Evolutionary conservation across 2,888 invertebrate genomes (phyloP), one percentile per base, ranked within the genome.

Genomic region (Andrena camellia): DNA sequence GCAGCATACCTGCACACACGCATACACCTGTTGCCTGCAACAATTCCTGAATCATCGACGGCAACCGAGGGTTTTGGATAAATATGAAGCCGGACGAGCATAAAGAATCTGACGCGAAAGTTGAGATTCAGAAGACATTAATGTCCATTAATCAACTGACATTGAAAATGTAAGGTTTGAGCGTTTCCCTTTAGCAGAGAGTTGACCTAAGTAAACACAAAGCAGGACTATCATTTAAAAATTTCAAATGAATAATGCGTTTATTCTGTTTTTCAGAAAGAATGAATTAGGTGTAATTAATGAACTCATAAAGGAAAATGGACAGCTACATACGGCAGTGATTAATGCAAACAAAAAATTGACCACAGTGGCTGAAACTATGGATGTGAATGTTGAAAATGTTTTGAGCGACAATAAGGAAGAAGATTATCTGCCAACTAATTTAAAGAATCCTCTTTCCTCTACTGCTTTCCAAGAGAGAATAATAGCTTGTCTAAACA

Each of bases 211-310:
- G 2, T 17, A 8, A 35, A 5, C 13, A n/a, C 54, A 63, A 23
- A 33, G 42, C 10, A 29, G 0, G n/a, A 29, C 7, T 66, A 26
- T 52, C 52, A 1, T 20, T 20, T 20, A 52, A 60, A 29, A 59
- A 35, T 13, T 33, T 13, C 2, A 23, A n/a, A 13, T 33, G 1
- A 7, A 23, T 54, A 29, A 68, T 33, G 31, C 13, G 13, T 17
- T 7, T 50, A 42, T 57, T 35, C 1, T 52, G 73, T 66, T 74
- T 85, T 83, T 2, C 63, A 92, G 92, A 81, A 89, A 88, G 20
- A 78, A 69, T 35, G 91, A 92, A 72, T 62, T 92, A 23, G 60
- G 68, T 0, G 29, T 67, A 26, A 91, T 92, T 54, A 88, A 89
- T 8, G 81, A 86, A 20, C 70, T 91, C n/a, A 67, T 87, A 6